Evolutionary conservation across 2,797 vertebrate genomes (phyloP).

Genomic region (Geotrypetes seraphini): DNA sequence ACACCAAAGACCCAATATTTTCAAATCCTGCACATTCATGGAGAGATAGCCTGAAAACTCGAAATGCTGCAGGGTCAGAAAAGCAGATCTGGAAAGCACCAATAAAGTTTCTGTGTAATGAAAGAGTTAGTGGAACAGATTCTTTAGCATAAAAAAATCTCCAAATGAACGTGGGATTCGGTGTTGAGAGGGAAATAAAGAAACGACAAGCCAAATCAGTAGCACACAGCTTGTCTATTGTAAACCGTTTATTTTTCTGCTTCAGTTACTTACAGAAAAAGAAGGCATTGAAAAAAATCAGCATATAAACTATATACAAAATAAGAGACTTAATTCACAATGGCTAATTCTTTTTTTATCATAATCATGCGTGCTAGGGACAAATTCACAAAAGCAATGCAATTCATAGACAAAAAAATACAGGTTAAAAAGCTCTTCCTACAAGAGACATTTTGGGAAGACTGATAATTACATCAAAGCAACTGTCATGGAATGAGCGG

Average conservation of each 20-base stretch:
- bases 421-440: constrained; percentile 35
- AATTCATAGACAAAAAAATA: constrained; percentile 43
- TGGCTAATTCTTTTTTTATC: constrained; percentile 29
- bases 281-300: constrained; percentile 26
- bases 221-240: constrained; percentile 51
- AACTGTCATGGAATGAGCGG: constrained; percentile 45
- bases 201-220: constrained; percentile 50
- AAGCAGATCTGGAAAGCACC: no score
- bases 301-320: constrained; percentile 43
- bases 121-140: constrained; percentile 29
- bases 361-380: constrained; percentile 37
- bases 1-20: no score
- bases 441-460: constrained; percentile 33
- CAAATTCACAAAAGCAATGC: constrained; percentile 48
- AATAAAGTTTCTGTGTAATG: no score
- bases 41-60: no score
- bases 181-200: constrained; percentile 8
- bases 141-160: constrained; percentile 36
- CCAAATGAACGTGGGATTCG: background rate
- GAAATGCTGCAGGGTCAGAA: no score
- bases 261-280: constrained; percentile 48
- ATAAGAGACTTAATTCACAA: constrained; percentile 37
- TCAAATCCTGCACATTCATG: no score
- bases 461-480: constrained; percentile 35
- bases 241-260: constrained; percentile 62